Evolutionary conservation across 2,888 invertebrate species (phyloP), one percentile per base, ranked within the genome.

Genomic region (Taphrorychus bicolor): DNA sequence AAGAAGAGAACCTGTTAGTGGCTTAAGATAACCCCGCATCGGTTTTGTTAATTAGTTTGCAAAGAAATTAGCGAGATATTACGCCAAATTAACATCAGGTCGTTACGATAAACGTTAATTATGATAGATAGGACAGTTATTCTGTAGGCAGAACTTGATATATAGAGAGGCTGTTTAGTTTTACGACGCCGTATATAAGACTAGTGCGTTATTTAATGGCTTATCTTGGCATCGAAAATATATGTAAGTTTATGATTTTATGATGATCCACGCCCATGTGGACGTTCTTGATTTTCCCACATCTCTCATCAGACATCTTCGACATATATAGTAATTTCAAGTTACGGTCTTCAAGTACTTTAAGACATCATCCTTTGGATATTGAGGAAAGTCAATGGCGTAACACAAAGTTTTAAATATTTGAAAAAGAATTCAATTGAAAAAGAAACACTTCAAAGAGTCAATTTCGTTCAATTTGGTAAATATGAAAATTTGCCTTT

Each of bases 21-120:
- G 32, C 32, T 32, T 32, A 32, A 32, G 32, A 32, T 32, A 32
- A 32, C 32, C 7, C n/a, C 32, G 2, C 32, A 32, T 32, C 32
- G 32, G 32, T 32, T n/a, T 32, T 45, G 9, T 59, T 59, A 59
- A 59, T 59, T 49, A 59, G 23, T 45, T 18, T 21, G 24, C 49
- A 48, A 32, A 49, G 49, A 59, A 24, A 49, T 49, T 59, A 23
- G 59, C 59, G 22, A 59, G 48, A 59, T 49, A 59, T 59, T 49
- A 49, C 24, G 23, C 59, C 59, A 59, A 59, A 59, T 59, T 59
- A 59, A 59, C 59, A 59, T 49, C 49, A 21, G 11, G 18, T 48
- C 48, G 45, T 21, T 45, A 7, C 22, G 59, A 59, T 59, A 59
- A 48, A 59, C 22, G 24, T 53, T 53, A 53, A 53, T 53, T 53